Evolutionary conservation across 2,797 vertebrate genomes (phyloP).

Genomic region (Mergus octosetaceus): DNA sequence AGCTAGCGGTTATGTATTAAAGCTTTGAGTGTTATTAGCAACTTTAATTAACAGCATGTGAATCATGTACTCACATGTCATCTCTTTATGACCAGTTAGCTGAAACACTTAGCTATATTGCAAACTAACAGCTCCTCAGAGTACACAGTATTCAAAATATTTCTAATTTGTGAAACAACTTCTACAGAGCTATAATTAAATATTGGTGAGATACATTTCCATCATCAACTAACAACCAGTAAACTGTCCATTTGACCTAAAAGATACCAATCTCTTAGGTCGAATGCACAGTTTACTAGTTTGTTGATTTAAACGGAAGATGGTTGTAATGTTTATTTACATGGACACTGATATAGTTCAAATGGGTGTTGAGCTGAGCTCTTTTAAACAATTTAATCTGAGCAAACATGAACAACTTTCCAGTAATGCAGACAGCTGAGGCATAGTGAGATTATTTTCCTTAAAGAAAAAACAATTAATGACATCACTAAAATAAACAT

Average conservation of each 20-base stretch:
- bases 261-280: background rate
- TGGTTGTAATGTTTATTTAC: background rate
- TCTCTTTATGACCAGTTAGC: constrained; percentile 12
- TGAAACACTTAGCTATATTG: background rate
- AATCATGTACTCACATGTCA: background rate
- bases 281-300: too few relatives aligned
- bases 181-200: background rate
- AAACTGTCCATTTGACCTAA: background rate
- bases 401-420: background rate
- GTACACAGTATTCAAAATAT: background rate
- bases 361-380: background rate
- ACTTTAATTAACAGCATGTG: constrained; percentile 38
- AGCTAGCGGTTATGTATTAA: constrained; percentile 19
- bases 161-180: background rate
- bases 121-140: background rate
- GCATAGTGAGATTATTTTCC: background rate
- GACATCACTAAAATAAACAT: background rate
- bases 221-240: background rate
- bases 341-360: background rate
- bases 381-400: background rate
- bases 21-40: constrained; percentile 10
- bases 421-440: background rate
- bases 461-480: background rate
- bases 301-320: background rate
- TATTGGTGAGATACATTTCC: background rate